Evolutionary conservation across 1,140 invertebrate species (phyloP).

Genomic region (Campoletis sonorensis): DNA sequence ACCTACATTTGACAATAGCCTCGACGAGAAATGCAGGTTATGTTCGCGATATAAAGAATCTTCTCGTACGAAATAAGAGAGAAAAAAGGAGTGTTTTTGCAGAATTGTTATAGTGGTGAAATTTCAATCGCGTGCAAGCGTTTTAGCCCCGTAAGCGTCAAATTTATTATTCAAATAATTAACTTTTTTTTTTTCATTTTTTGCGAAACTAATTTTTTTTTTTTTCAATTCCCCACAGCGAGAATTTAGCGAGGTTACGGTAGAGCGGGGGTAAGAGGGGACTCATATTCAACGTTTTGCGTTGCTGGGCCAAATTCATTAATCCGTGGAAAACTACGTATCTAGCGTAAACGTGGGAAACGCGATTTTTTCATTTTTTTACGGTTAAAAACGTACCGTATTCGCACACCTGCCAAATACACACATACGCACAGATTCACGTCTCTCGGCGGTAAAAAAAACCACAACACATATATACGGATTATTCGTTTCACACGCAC

Average conservation of each 20-base stretch:
- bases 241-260: too few species aligned
- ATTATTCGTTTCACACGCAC: slow-evolving; percentile 26
- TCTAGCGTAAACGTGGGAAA: background rate
- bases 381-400: slow-evolving; percentile 10
- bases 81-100: too few species aligned
- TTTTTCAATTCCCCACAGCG: too few species aligned
- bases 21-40: slow-evolving; percentile 41
- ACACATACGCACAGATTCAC: slow-evolving; percentile 5
- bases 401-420: slow-evolving; percentile 4
- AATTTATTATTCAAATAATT: too few species aligned
- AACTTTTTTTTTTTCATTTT: too few species aligned
- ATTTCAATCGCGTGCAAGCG: too few species aligned
- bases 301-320: background rate
- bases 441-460: slow-evolving; percentile 42
- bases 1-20: slow-evolving; percentile 51
- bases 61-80: slow-evolving; percentile 19
- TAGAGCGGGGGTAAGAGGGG: too few species aligned
- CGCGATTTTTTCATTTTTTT: slow-evolving; percentile 1
- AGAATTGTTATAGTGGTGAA: too few species aligned
- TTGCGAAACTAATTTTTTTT: too few species aligned
- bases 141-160: too few species aligned
- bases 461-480: slow-evolving; percentile 13
- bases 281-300: too few species aligned
- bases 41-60: slow-evolving; percentile 13
- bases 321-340: background rate